Base-by-base conservation (phyloP, 2,797 vertebrate genomes). In the Chloroceryle amazona region DNA sequence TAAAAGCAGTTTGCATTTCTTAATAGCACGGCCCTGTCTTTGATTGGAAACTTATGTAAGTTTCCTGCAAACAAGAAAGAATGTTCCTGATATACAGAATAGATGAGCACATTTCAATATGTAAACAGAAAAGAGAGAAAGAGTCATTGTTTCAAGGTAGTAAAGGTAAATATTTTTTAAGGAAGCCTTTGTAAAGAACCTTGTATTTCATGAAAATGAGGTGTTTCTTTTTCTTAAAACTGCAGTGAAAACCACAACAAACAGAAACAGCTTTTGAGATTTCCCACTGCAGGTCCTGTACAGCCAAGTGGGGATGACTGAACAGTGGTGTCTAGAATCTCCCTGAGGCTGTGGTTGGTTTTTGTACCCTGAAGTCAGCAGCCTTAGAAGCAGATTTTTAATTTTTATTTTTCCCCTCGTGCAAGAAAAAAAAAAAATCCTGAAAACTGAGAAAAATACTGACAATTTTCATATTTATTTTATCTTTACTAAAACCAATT, bases 1-100 rank as follows among this genome's bases (percentile, higher is more conserved):
- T 84, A 26, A 81, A 85, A 52, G 13, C 26, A 33, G 3, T 95
- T 94, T 76, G 35, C 17, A 19, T 90, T 87, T 41, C 71, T 65
- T 67, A 68, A 41, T 14, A 57, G 28, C 18, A 9, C 23, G 52
- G 18, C 26, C 10, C 26, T 78, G 15, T 62, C 25, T 72, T 86
- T 93, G 63, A 14, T 10, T 57, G n/a, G 42, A 88, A 93, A 67
- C 49, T 67, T 44, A 15, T 0, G 0, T 31, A 39, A 41, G 55
- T 17, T 61, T 87, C 41, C 75, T 67, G 22, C 26, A 73, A 80
- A 74, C 10, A 63, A 28, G 37, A 74, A 46, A 60, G 29, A 74
- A 83, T 5, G 10, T 82, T 93, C 57, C 42, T n/a, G 17, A 81
- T 52, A 35, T 17, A 26, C 6, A 10, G 29, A 79, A 47, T 19